These are phyloP conservation scores for Brachymystax lenok DNA, from an alignment of 2,797 vertebrate genomes.

Conservation along the genomic window DNA sequence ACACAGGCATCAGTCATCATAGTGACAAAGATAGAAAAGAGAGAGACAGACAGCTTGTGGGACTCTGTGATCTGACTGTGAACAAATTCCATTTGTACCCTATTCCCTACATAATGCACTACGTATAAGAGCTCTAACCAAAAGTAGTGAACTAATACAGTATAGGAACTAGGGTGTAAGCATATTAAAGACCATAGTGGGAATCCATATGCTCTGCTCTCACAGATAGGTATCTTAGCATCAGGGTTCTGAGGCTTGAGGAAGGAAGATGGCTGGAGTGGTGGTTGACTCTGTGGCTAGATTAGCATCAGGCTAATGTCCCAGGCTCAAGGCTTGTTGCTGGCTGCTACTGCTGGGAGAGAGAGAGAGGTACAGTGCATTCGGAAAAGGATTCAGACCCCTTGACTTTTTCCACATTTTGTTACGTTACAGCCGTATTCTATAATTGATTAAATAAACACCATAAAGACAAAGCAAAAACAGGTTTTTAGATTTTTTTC, in stretches of 20 bases:
- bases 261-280: constrained; percentile 27
- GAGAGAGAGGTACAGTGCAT: neutral
- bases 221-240: constrained; percentile 47
- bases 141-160: neutral
- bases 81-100: no score
- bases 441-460: no score
- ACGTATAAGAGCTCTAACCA: neutral
- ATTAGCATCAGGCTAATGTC: constrained; percentile 62
- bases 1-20: no score
- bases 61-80: constrained; percentile 41
- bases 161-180: neutral
- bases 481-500: no score
- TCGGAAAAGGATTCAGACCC: no score
- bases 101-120: neutral
- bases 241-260: constrained; percentile 23
- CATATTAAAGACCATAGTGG: neutral
- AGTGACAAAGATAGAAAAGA: constrained; percentile 39
- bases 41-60: constrained; percentile 47
- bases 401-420: no score
- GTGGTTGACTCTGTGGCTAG: constrained; percentile 40
- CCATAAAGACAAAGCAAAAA: no score
- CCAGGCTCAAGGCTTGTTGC: constrained; percentile 35
- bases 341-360: constrained; percentile 36
- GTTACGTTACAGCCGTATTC: no score
- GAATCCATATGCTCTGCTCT: constrained; percentile 51